Conservation (phyloP, 1,140 invertebrate species). For the Carcinoscorpius rotundicauda region DNA sequence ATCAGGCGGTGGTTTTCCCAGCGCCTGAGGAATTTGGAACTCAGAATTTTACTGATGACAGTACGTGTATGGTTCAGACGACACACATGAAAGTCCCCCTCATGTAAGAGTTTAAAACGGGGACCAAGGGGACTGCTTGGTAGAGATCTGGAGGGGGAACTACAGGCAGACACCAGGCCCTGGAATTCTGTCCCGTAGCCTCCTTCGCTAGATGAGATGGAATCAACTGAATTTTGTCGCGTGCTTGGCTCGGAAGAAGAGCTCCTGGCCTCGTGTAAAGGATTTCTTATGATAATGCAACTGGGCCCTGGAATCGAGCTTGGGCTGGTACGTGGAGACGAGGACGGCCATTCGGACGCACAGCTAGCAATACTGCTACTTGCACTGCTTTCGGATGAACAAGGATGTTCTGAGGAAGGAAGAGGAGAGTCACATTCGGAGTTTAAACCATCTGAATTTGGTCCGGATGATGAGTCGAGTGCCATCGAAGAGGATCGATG, state of each 20-base stretch:
- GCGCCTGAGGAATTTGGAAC: conserved; percentile 60
- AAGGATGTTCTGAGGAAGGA: too few relatives aligned
- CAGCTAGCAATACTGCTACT: too few relatives aligned
- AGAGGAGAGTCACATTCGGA: too few relatives aligned
- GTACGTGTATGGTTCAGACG: conserved; percentile 64
- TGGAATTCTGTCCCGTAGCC: background rate
- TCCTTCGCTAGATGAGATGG: conserved; percentile 6
- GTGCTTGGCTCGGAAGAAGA: conserved; percentile 1
- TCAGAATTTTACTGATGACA: conserved; percentile 66
- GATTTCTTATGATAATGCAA: too few relatives aligned
- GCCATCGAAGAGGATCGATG: too few relatives aligned
- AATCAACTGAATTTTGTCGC: conserved; percentile 18
- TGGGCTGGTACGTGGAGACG: too few relatives aligned
- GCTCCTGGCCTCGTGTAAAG: too few relatives aligned
- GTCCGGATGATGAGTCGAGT: too few relatives aligned
- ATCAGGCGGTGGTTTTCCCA: conserved; percentile 68
- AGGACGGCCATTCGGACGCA: too few relatives aligned
- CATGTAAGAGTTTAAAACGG: conserved; percentile 57
- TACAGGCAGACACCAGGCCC: conserved; percentile 1
- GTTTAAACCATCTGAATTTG: too few relatives aligned
- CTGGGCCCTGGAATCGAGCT: too few relatives aligned
- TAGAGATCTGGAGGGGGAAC: conserved; percentile 12
- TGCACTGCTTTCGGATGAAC: too few relatives aligned
- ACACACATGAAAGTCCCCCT: conserved; percentile 64
- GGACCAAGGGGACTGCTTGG: conserved; percentile 41